A percentile compares a stretch with the other conserved stretches of the same genome.
Conservation (phyloP, 2,797 vertebrate species). For the Florisuga fusca region DNA sequence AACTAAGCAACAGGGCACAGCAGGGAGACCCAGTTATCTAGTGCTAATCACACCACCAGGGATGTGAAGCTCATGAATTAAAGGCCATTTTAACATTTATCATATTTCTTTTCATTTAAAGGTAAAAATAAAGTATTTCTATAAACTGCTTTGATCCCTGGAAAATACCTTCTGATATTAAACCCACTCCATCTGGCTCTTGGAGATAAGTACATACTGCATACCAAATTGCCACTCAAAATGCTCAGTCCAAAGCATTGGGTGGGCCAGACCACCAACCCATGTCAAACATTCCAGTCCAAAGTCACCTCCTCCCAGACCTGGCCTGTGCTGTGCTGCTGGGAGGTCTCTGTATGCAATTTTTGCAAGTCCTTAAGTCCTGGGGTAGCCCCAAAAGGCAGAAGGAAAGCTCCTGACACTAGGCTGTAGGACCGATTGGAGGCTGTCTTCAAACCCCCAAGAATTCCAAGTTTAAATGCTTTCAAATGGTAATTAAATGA, state of each 20-base stretch:
- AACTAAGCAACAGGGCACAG: slow-evolving; percentile 54
- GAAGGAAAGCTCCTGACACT: not conserved
- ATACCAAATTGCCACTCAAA: not conserved
- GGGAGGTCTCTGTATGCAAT: fast-evolving
- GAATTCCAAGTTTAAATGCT: not conserved
- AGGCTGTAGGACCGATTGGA: not conserved
- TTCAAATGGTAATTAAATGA: not conserved
- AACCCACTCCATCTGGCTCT: slow-evolving; percentile 24
- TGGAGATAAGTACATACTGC: not conserved
- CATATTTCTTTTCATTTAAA: slow-evolving; percentile 54
- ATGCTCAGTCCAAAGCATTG: not conserved
- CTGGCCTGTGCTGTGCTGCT: not conserved
- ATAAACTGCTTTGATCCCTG: slow-evolving; percentile 42
- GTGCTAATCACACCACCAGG: slow-evolving; percentile 49
- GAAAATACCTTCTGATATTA: slow-evolving; percentile 19
- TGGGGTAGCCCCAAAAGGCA: not conserved
- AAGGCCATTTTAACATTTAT: slow-evolving; percentile 56
- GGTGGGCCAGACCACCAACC: not conserved
- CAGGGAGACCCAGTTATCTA: slow-evolving; percentile 41
- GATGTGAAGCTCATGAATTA: slow-evolving; percentile 26
- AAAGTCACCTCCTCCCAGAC: not conserved
- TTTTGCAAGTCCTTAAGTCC: not conserved
- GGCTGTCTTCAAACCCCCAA: not conserved
- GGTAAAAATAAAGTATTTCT: slow-evolving; percentile 58
- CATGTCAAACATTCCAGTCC: not conserved